Conservation (phyloP, 2,113 vertebrate species). For the Aptenodytes forsteri region DNA sequence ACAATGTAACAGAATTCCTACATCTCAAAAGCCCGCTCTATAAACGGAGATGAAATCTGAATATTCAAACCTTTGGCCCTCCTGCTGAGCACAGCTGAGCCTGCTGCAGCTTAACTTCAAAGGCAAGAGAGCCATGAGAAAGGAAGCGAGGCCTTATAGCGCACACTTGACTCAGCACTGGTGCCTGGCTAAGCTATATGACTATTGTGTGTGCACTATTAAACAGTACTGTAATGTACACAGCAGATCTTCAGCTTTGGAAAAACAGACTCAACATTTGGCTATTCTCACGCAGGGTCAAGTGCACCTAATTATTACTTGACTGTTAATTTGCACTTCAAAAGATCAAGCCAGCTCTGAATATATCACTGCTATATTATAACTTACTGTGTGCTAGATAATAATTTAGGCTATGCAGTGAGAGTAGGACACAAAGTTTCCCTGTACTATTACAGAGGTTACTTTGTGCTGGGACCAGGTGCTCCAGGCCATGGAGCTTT, state of each 20-base stretch:
- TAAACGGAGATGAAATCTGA: slow-evolving; percentile 59
- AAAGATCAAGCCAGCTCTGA: neutral
- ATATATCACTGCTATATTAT: neutral
- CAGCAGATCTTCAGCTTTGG: neutral
- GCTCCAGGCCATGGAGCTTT: neutral
- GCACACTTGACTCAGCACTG: neutral
- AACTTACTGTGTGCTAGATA: neutral
- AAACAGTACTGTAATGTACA: neutral
- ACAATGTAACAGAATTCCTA: slow-evolving; percentile 33
- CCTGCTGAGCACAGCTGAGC: slow-evolving; percentile 61
- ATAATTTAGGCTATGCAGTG: neutral
- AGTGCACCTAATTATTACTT: neutral
- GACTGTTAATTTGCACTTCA: neutral
- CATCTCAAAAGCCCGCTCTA: slow-evolving; percentile 35
- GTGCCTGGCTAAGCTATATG: neutral
- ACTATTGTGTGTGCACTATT: neutral
- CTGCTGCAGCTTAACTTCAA: slow-evolving; percentile 58
- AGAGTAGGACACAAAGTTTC: neutral
- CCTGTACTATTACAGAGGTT: neutral
- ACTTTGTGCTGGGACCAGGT: neutral
- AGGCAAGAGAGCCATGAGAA: slow-evolving; percentile 46
- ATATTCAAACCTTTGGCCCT: slow-evolving; percentile 40
- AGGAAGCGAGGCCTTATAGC: neutral
- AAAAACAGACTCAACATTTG: neutral
- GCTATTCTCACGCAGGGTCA: neutral